These are phyloP conservation scores for Deilephila porcellus DNA, from an alignment of 2,888 invertebrate genomes.

Conservation along the genomic window DNA sequence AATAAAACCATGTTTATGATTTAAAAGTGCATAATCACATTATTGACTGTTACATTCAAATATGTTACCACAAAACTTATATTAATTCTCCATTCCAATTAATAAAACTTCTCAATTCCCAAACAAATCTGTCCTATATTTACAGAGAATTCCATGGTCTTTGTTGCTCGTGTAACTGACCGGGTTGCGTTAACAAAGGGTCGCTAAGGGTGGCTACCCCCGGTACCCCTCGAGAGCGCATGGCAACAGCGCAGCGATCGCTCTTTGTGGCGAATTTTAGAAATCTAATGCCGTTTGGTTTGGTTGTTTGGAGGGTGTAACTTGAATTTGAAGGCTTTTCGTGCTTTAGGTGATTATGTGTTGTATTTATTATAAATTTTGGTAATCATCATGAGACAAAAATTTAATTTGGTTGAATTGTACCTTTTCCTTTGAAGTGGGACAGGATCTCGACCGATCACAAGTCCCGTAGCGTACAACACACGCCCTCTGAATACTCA, in stretches of 20 bases:
- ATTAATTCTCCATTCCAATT: too few species aligned
- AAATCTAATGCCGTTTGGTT: neutral
- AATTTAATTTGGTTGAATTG: neutral
- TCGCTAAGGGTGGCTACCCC: constrained; percentile 6
- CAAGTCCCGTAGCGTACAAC: neutral
- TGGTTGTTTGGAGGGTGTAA: neutral
- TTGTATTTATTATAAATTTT: neutral
- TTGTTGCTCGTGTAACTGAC: constrained; percentile 20
- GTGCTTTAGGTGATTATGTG: too few species aligned
- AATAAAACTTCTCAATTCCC: neutral
- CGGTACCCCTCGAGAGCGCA: constrained; percentile 2
- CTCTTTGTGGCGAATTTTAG: neutral
- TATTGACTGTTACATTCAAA: too few species aligned
- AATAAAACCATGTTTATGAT: too few species aligned
- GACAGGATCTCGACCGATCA: neutral
- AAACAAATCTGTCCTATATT: neutral
- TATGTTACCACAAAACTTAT: too few species aligned
- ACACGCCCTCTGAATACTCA: constrained; percentile 13
- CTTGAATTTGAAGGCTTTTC: neutral
- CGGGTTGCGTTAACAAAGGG: constrained; percentile 22
- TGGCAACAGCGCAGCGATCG: constrained; percentile 17
- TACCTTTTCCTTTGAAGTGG: neutral
- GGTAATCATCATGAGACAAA: too few species aligned
- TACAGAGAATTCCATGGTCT: neutral
- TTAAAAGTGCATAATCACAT: too few species aligned